Base-by-base conservation (phyloP, 2,797 vertebrate genomes). In the Sebastes itinus region DNA sequence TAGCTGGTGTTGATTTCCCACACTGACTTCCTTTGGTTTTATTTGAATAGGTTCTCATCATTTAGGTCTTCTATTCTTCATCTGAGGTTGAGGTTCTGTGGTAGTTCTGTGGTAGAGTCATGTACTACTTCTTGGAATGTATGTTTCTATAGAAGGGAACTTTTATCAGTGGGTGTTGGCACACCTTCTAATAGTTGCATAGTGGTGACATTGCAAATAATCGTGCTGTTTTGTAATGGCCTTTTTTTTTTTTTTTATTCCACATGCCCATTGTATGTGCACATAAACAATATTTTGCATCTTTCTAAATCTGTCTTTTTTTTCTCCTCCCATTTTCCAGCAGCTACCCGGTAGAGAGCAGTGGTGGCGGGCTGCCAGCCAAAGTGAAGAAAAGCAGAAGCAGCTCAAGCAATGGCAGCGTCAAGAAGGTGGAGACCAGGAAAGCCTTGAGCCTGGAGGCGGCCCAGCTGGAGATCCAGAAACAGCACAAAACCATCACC, bases 401-500 rank as follows among this genome's bases (percentile, higher is more conserved):
- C 77, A 89, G 74, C 79, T 73, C 74, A 25, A 90, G 93, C 35
- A 94, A 91, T 90, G 92, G 78, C 30, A 89, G 78, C 77, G 70
- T 88, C 80, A 92, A 92, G 59, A 94, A 91, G 78, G 27, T 52
- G 54, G 94, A 96, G 77, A 42, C 86, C 28, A 95, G 90, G 89
- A 96, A 90, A 85, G 92, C 95, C 22, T 78, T 93, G 74, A 97
- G 96, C 77, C 80, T 97, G 81, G 96, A 97, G 67, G 95, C 96
- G 1, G 88, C 89, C 12, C 92, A 95, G 78, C 92, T 92, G 0
- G 85, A 91, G 23, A 52, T 89, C 23, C 55, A 94, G 64, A 91
- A 78, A 13, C 84, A 84, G 65, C 88, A 88, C 70, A 95, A 91
- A 83, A 80, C 83, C 71, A 87, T 97, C 66, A 52, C 72, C 87